These are phyloP conservation scores for Zophobas atratus DNA, from an alignment of 1,140 invertebrate genomes.

Conservation along the genomic window DNA sequence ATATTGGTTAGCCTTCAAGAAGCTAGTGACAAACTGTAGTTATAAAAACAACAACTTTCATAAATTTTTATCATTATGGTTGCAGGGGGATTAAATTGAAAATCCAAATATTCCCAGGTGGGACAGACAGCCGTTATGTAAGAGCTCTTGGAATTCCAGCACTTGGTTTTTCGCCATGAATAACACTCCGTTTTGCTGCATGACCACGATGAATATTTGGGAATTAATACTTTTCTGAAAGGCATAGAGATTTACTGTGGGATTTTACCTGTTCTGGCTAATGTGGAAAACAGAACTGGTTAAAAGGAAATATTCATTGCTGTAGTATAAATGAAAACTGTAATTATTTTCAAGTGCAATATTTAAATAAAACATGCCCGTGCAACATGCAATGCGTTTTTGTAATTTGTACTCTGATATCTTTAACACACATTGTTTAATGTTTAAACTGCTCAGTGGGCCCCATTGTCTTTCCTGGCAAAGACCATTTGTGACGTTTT, in stretches of 20 bases:
- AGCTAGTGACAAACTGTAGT: slow-evolving; percentile 73
- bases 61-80: slow-evolving; percentile 51
- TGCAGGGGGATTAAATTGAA: slow-evolving; percentile 75
- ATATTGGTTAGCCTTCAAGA: slow-evolving; percentile 88
- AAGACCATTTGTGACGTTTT: too few relatives aligned
- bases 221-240: slow-evolving; percentile 77
- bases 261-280: slow-evolving; percentile 69
- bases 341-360: too few relatives aligned
- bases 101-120: slow-evolving; percentile 84
- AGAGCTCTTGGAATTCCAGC: slow-evolving; percentile 79
- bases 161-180: slow-evolving; percentile 88
- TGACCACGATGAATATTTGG: slow-evolving; percentile 86
- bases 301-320: background rate
- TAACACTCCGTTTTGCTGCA: slow-evolving; percentile 82
- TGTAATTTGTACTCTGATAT: too few relatives aligned
- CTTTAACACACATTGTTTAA: too few relatives aligned
- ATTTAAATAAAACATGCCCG: too few relatives aligned
- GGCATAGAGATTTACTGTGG: slow-evolving; percentile 82
- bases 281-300: slow-evolving; percentile 55
- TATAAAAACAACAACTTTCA: background rate
- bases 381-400: too few relatives aligned
- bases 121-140: slow-evolving; percentile 84
- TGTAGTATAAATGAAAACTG: too few relatives aligned
- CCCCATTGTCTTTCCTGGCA: too few relatives aligned
- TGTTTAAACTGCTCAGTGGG: too few relatives aligned